phyloP scores from a whole-genome alignment of 1,140 invertebrate genomes.

The roundworm (Caenorhabditis elegans) region DNA sequence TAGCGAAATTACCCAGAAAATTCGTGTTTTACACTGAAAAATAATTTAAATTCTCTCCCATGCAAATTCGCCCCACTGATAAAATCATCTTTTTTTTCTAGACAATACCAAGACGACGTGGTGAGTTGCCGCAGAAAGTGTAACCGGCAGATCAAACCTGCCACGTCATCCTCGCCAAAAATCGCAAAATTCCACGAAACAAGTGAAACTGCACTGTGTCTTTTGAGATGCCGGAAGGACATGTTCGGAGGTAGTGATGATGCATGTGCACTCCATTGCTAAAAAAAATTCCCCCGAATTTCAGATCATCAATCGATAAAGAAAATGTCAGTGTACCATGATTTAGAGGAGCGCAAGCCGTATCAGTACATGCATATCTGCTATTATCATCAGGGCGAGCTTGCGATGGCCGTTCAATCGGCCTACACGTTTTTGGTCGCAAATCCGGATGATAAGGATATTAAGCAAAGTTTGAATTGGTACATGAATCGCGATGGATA shows the following conservation, averaged over 20 bases:
- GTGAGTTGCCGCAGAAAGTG: slow-evolving; percentile 31
- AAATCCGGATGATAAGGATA: slow-evolving; percentile 30
- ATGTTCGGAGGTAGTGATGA: slow-evolving; percentile 9
- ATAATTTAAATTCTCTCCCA: too few relatives aligned
- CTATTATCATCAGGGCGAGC: slow-evolving; percentile 21
- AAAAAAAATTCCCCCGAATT: not conserved
- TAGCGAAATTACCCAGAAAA: too few relatives aligned
- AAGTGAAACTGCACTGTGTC: slow-evolving; percentile 21
- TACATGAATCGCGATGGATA: slow-evolving; percentile 28
- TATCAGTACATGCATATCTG: slow-evolving; percentile 42
- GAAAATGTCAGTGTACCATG: slow-evolving; percentile 33
- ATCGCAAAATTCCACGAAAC: not conserved
- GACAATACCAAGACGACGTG: slow-evolving; percentile 31
- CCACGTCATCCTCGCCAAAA: not conserved
- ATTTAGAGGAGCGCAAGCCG: slow-evolving; percentile 34
- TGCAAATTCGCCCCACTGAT: too few relatives aligned
- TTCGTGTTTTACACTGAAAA: too few relatives aligned
- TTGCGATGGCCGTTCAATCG: slow-evolving; percentile 3
- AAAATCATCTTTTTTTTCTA: not conserved
- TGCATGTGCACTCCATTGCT: not conserved
- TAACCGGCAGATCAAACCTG: not conserved
- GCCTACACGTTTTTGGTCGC: slow-evolving; percentile 38
- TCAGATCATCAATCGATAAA: not conserved
- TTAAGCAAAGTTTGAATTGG: slow-evolving; percentile 24
- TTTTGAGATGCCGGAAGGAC: slow-evolving; percentile 32